Evolutionary conservation across 2,888 invertebrate species (phyloP).

Genomic region (Subacronicta megacephala): DNA sequence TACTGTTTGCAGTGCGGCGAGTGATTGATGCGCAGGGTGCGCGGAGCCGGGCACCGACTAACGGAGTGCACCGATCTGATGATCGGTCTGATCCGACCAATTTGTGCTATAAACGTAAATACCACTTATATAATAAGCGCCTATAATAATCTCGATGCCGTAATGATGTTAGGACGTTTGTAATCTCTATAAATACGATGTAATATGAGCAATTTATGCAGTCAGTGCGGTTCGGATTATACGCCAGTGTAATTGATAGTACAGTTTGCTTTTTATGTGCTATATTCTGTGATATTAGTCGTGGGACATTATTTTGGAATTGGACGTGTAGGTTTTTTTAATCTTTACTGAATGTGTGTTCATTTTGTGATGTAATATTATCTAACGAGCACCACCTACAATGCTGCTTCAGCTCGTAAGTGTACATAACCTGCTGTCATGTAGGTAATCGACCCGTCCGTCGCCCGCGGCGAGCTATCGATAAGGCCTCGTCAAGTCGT

Average conservation of each 20-base stretch:
- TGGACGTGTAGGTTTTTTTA: not conserved
- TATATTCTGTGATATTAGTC: conserved; percentile 19
- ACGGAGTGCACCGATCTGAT: conserved; percentile 40
- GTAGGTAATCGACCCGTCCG: conserved; percentile 14
- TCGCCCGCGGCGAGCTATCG: conserved; percentile 24
- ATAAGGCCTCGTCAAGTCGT: conserved; percentile 5
- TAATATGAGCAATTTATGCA: conserved; percentile 51
- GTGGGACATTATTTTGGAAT: conserved; percentile 8
- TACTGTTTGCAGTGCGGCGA: conserved; percentile 59
- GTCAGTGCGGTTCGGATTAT: conserved; percentile 49
- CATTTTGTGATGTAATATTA: conserved; percentile 2
- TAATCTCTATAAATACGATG: conserved; percentile 49
- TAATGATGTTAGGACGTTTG: conserved; percentile 47
- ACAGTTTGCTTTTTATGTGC: conserved; percentile 32
- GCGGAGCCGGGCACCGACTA: conserved; percentile 25
- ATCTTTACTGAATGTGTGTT: conserved; percentile 3
- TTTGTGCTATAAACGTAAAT: conserved; percentile 66
- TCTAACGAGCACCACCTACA: not conserved
- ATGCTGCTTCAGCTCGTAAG: not conserved
- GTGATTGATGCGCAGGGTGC: conserved; percentile 58
- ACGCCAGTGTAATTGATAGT: conserved; percentile 46
- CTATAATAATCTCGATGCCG: conserved; percentile 39
- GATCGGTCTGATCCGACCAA: conserved; percentile 51
- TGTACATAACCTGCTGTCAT: conserved; percentile 10
- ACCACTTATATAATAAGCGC: conserved; percentile 51